phyloP scores from a whole-genome alignment of 2,113 vertebrate species.

The Rhagologus leucostigma region DNA sequence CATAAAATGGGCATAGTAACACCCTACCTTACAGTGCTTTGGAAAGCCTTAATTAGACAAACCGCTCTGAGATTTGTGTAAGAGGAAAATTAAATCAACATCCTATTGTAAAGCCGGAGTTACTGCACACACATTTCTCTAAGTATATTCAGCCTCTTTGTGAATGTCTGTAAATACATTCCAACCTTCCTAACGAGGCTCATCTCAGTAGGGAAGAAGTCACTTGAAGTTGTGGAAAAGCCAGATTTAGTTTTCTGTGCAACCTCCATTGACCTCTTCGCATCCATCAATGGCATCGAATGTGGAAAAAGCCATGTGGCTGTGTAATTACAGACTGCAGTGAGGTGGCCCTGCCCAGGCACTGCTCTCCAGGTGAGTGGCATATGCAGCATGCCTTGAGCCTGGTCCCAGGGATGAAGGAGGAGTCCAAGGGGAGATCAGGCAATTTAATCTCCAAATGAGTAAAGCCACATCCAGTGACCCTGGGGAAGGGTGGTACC shows the following conservation, averaged over 20 bases:
- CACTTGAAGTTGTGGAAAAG: background rate
- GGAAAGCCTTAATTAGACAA: conserved; percentile 44
- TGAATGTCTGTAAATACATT: background rate
- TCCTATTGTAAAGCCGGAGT: background rate
- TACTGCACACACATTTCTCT: background rate
- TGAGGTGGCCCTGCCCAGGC: background rate
- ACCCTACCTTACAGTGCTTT: background rate
- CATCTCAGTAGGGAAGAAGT: background rate
- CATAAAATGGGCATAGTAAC: background rate
- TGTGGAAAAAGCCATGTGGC: background rate
- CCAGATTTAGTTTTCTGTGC: background rate
- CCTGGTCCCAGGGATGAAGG: background rate
- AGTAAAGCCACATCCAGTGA: background rate
- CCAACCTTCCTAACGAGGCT: background rate
- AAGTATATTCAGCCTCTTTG: background rate
- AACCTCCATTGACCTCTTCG: background rate
- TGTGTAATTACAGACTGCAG: background rate
- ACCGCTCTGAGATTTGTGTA: background rate
- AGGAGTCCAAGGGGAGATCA: background rate
- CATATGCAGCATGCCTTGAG: background rate
- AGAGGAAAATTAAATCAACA: conserved; percentile 39
- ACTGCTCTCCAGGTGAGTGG: background rate
- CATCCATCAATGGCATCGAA: background rate
- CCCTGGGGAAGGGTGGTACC: background rate
- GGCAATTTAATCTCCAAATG: background rate